These are phyloP conservation scores for Halyomorpha halys DNA, from an alignment of 1,140 invertebrate genomes.

Conservation along the genomic window DNA sequence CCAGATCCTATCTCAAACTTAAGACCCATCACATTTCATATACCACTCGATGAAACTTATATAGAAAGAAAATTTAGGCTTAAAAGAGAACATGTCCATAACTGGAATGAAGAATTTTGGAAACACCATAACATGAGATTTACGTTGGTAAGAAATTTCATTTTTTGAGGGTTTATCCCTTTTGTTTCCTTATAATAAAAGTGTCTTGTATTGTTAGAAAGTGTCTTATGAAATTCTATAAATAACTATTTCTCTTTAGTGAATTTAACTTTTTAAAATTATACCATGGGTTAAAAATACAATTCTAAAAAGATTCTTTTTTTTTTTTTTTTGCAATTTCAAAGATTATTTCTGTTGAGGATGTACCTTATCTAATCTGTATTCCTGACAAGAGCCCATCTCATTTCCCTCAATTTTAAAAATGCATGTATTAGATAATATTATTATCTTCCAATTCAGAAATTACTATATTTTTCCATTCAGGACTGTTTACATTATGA, in stretches of 20 bases:
- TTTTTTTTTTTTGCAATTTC: no score
- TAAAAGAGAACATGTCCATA: slow-evolving; percentile 52
- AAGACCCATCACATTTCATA: slow-evolving; percentile 54
- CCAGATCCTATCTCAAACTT: slow-evolving; percentile 68
- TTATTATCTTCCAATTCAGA: no score
- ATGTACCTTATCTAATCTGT: no score
- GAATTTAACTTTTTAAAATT: not conserved
- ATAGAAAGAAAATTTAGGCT: slow-evolving; percentile 53
- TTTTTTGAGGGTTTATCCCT: not conserved
- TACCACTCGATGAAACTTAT: slow-evolving; percentile 49
- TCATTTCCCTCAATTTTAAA: no score
- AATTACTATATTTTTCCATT: no score
- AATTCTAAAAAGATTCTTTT: no score
- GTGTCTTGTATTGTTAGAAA: not conserved
- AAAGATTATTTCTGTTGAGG: no score
- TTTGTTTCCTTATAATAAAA: not conserved
- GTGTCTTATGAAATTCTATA: not conserved
- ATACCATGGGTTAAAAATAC: not conserved
- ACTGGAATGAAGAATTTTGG: slow-evolving; percentile 79
- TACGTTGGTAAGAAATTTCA: slow-evolving; percentile 39
- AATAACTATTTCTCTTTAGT: not conserved
- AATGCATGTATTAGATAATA: no score
- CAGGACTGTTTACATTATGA: no score
- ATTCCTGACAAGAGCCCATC: no score
- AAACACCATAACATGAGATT: slow-evolving; percentile 60